Conservation (phyloP, 1,140 invertebrate species). For the Saxidomus purpurata region DNA sequence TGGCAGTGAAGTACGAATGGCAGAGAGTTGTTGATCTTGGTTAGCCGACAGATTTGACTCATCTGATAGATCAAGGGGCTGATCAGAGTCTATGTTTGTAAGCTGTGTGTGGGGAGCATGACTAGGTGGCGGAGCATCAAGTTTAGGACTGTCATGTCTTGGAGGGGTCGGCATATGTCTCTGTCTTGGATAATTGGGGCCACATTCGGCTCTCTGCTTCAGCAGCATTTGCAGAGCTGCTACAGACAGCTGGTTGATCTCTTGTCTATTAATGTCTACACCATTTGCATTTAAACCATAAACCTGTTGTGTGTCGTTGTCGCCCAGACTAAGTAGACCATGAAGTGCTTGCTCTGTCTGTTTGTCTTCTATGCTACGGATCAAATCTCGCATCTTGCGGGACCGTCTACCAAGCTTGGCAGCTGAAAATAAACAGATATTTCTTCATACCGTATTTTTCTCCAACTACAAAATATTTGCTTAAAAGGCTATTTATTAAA, state of each 20-base stretch:
- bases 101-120: slow-evolving; percentile 23
- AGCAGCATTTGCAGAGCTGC: slow-evolving; percentile 80
- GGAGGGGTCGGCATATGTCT: slow-evolving; percentile 55
- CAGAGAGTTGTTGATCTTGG: slow-evolving; percentile 58
- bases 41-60: slow-evolving; percentile 56
- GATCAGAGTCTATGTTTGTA: slow-evolving; percentile 45
- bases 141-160: slow-evolving; percentile 63
- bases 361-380: slow-evolving; percentile 85
- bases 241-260: slow-evolving; percentile 72
- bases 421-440: slow-evolving; percentile 78
- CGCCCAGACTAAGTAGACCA: slow-evolving; percentile 85
- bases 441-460: too few relatives aligned
- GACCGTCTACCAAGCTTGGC: slow-evolving; percentile 86
- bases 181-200: slow-evolving; percentile 60
- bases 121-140: slow-evolving; percentile 39
- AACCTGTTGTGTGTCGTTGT: slow-evolving; percentile 69
- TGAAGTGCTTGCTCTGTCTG: slow-evolving; percentile 86
- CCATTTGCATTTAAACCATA: slow-evolving; percentile 64
- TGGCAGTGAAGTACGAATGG: slow-evolving; percentile 53
- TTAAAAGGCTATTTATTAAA: too few relatives aligned
- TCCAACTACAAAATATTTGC: too few relatives aligned
- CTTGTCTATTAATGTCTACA: slow-evolving; percentile 60
- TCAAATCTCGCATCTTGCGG: slow-evolving; percentile 86
- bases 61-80: slow-evolving; percentile 63
- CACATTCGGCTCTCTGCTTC: slow-evolving; percentile 78